Base-by-base conservation (phyloP, 2,797 vertebrate genomes). In the Sebastolobus altivelis region DNA sequence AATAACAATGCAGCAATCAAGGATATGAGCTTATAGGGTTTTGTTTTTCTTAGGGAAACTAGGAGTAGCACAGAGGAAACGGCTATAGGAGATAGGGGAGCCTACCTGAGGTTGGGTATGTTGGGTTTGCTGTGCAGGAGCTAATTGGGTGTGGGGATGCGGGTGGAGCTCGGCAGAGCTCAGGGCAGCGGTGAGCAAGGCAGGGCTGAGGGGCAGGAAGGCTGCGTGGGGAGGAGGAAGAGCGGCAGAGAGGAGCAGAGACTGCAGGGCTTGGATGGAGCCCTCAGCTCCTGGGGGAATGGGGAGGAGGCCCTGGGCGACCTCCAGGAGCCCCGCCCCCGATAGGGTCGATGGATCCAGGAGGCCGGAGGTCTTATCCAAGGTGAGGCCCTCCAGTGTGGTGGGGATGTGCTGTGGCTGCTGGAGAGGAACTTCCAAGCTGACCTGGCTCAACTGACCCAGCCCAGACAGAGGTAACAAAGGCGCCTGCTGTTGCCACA, bases 121-220 rank as follows among this genome's bases (percentile, higher is more conserved):
- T 66, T 93, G 89, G 90, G 75, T 86, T 88, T 87, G 92, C 78
- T 94, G 94, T 84, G 87, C 79, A 88, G 92, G 84, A 89, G 92
- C 95, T 94, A 97, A 96, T 87, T 97, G 96, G 84, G 95, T 92
- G 84, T 90, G 91, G 90, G 92, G 90, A 95, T 85, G 77, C 4
- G 93, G 88, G 90, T 93, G 89, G 83, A 93, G 93, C 80, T 97
- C 95, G 1, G 96, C 90, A 87, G 96, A 92, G 73, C 95, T 96
- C 90, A 97, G 95, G 94, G 96, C 95, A 91, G 96, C 96, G 83
- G 95, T 94, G 92, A 97, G 95, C 91, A 97, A 94, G 90, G 96
- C 95, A 69, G 96, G 96, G 91, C 95, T 96, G 93, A 97, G 95
- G 94, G 96, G 95, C 90, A 97, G 95, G 93, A 97, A 95, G 93